Evolutionary conservation across 2,888 invertebrate genomes (phyloP), one percentile per base, ranked within the genome.

Genomic region (Synanthedon myopaeformis): DNA sequence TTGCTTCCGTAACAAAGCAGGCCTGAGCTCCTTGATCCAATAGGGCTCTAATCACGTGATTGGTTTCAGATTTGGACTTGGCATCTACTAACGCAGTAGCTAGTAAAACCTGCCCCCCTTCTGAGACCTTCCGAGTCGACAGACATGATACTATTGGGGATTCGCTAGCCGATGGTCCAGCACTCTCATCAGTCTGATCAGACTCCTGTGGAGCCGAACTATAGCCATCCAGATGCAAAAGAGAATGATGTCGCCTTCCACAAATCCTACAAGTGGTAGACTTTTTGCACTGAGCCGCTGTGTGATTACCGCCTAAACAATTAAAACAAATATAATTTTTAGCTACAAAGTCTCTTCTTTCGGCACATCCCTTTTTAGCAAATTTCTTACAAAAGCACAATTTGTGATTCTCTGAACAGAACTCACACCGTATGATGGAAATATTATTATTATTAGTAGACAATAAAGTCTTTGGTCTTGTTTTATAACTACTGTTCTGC

Each of bases 21-120:
- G 61, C 61, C 48, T 66, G 59, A 10, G 66, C 64, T 2, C 66
- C 64, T 41, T 63, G 64, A 52, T 65, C 66, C 6, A 67, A 11
- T 41, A 66, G 55, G 1, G 61, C 62, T 52, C 64, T 28, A 3
- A 62, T 8, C 4, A 53, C 42, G 12, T 58, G 56, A 19, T 4
- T 10, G 23, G 51, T 14, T 11, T 56, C 60, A 17, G 41, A 49
- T 41, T 53, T 57, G 4, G 61, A 59, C 50, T 58, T 45, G 28
- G 58, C 57, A 19, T 60, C 55, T 28, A 65, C 57, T 23, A 63
- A 14, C 12, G 67, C 64, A 4, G 64, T 66, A 6, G 64, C 61
- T 51, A 66, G 55, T 53, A 68, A 55, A 13, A 62, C 61, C 49
- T 60, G 59, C 48, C 55, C 56, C 8, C 17, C 42, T 42, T 42